These are phyloP conservation scores for Atta texana DNA, from an alignment of 1,140 invertebrate genomes.

Conservation along the genomic window DNA sequence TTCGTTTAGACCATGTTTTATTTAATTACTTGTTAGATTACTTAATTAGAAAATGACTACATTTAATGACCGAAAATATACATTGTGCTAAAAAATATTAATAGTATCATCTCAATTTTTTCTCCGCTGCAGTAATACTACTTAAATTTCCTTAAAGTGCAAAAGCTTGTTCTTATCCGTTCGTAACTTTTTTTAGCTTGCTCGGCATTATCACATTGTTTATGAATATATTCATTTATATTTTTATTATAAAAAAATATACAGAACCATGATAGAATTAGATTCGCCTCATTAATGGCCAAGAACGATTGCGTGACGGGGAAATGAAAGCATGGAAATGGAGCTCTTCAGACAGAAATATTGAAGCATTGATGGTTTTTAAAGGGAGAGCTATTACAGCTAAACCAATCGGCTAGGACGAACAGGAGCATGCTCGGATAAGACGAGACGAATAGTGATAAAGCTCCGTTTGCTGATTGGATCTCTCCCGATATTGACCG, in stretches of 20 bases:
- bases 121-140: background rate
- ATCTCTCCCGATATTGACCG: slow-evolving; percentile 57
- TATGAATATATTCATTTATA: slow-evolving; percentile 42
- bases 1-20: background rate
- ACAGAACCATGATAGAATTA: background rate
- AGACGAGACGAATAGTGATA: slow-evolving; percentile 52
- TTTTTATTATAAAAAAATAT: slow-evolving; percentile 20
- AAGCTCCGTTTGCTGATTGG: slow-evolving; percentile 59
- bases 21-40: slow-evolving; percentile 6
- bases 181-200: background rate
- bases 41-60: slow-evolving; percentile 3
- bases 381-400: slow-evolving; percentile 44
- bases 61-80: background rate
- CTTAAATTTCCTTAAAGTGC: slow-evolving; percentile 42
- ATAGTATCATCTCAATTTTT: slow-evolving; percentile 5
- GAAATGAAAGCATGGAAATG: slow-evolving; percentile 21
- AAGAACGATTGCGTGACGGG: background rate
- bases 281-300: slow-evolving; percentile 19
- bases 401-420: slow-evolving; percentile 30
- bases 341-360: slow-evolving; percentile 31
- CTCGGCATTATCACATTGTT: slow-evolving; percentile 9
- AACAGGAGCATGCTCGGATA: slow-evolving; percentile 1
- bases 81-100: slow-evolving; percentile 47
- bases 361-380: slow-evolving; percentile 28
- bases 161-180: slow-evolving; percentile 53